Evolutionary conservation across 2,888 invertebrate species (phyloP).

Genomic region (Synergus laeviventris): DNA sequence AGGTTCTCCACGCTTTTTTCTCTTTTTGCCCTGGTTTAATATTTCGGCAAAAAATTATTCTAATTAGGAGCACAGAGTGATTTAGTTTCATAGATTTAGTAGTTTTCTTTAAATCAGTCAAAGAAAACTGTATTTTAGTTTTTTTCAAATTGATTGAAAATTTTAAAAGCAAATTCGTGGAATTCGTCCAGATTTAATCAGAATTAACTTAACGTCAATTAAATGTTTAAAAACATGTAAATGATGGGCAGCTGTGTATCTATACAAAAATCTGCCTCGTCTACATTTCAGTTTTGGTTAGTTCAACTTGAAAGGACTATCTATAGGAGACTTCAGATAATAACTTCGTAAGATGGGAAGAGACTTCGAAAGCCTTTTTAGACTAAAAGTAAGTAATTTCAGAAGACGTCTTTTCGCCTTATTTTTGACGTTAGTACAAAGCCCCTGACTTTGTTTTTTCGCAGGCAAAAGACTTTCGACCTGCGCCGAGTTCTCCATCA

Average conservation of each 20-base stretch:
- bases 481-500: constrained; percentile 34
- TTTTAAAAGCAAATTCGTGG: neutral
- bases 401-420: neutral
- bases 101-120: no score
- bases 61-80: no score
- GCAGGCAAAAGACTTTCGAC: neutral
- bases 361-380: no score
- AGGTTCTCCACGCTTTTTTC: neutral
- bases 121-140: neutral
- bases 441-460: constrained; percentile 5
- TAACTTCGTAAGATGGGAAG: no score
- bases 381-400: no score
- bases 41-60: neutral
- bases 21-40: neutral
- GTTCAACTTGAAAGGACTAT: no score
- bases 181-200: neutral
- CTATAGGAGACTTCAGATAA: no score
- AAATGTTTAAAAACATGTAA: neutral
- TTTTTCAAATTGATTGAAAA: neutral
- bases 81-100: no score
- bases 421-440: neutral
- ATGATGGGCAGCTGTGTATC: neutral
- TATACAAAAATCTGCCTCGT: no score
- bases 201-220: neutral
- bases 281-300: no score